phyloP scores from a whole-genome alignment of 2,113 vertebrate genomes.

The Rhinolophus ferrumequinum region DNA sequence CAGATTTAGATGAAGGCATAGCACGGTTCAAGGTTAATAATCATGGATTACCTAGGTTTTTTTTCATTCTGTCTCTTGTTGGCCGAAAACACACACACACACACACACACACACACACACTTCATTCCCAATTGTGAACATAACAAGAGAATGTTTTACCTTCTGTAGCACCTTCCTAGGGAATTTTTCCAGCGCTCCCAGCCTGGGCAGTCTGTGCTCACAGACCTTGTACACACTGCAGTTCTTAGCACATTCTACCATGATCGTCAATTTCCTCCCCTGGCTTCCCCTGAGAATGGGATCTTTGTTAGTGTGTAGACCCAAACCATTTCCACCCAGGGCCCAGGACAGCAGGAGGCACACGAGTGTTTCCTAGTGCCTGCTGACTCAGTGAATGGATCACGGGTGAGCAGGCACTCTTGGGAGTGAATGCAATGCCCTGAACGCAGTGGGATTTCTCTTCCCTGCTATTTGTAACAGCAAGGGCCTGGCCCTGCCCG shows the following conservation, averaged over 20 bases:
- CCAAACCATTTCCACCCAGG: not conserved
- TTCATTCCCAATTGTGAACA: not conserved
- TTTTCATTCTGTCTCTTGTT: not conserved
- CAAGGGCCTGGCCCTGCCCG: not conserved
- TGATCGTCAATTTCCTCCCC: not conserved
- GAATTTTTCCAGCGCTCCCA: not conserved
- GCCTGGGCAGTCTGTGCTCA: not conserved
- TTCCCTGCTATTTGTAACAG: not conserved
- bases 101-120: not conserved
- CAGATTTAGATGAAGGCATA: not conserved
- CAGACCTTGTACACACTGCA: too few species aligned
- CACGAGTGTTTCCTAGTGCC: fast-evolving
- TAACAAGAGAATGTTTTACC: not conserved
- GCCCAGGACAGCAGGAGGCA: not conserved
- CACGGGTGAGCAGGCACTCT: not conserved
- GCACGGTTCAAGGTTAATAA: not conserved
- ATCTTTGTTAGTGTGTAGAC: not conserved
- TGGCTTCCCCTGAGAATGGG: not conserved
- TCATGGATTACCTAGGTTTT: not conserved
- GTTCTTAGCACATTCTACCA: not conserved
- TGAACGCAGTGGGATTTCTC: not conserved
- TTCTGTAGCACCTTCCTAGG: not conserved
- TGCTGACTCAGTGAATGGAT: not conserved
- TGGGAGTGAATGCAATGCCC: not conserved
- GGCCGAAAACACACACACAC: not conserved